Evolutionary conservation across 2,797 vertebrate species (phyloP).

Genomic region (Sebastes matsubarae): DNA sequence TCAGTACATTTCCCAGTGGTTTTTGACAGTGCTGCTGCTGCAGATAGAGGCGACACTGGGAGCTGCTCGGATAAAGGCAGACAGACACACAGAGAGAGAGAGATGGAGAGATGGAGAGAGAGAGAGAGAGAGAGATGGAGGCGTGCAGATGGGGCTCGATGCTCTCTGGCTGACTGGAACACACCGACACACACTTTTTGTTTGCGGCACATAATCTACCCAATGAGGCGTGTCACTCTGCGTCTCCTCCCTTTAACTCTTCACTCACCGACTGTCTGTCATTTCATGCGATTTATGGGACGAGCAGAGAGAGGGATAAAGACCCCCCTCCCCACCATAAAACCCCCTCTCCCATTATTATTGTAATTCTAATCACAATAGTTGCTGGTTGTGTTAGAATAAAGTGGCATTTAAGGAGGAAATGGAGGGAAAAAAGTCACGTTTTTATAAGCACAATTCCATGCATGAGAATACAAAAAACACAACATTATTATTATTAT

Average conservation of each 20-base stretch:
- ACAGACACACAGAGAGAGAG: slow-evolving; percentile 17
- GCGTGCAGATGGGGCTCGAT: slow-evolving; percentile 90
- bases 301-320: slow-evolving; percentile 23
- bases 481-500: neutral
- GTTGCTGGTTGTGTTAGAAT: slow-evolving; percentile 48
- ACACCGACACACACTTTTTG: slow-evolving; percentile 98
- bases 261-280: slow-evolving; percentile 81
- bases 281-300: slow-evolving; percentile 69
- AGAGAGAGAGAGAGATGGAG: slow-evolving; percentile 56
- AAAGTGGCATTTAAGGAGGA: slow-evolving; percentile 43
- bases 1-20: slow-evolving; percentile 81
- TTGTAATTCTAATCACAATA: slow-evolving; percentile 66
- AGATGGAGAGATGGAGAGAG: slow-evolving; percentile 10
- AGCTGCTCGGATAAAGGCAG: slow-evolving; percentile 30
- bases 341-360: slow-evolving; percentile 42
- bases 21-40: slow-evolving; percentile 55
- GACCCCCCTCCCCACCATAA: slow-evolving; percentile 1
- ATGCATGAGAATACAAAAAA: neutral
- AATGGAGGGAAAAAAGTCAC: neutral
- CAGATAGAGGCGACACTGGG: slow-evolving; percentile 43
- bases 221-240: slow-evolving; percentile 98
- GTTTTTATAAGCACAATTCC: neutral
- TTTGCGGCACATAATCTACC: slow-evolving; percentile 98
- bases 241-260: slow-evolving; percentile 98
- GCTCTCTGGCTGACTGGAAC: slow-evolving; percentile 92